Evolutionary conservation across 64 coral and sea anemone species (phyloP), one percentile per base, ranked within the genome.

Genomic region (Montipora cactus): DNA sequence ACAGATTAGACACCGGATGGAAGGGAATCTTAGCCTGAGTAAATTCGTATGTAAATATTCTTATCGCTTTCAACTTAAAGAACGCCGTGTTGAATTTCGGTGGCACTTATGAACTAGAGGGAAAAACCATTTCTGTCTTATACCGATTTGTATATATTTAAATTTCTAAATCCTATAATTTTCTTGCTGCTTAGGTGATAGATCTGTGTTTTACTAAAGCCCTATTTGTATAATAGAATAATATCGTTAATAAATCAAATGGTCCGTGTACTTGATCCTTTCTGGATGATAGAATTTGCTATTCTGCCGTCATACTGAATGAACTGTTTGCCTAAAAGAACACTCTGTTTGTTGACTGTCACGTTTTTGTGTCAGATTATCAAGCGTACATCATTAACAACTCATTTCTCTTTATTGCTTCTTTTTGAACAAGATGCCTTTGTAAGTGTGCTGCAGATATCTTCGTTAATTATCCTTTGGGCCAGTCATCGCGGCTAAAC

Each of bases 401-500:
- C 71, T 47, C 62, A 71, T 66, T 51, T 66, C 62, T 71, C 22
- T 47, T 20, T 71, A 86, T 86, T 86, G 82, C 62, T 71, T 86
- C 81, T 86, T 14, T 46, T 71, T 86, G 82, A 71, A n/a, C 58
- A 67, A 49, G 47, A 8, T 45, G 62, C 64, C 19, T 86, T 71
- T 70, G 18, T 71, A 8, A 23, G 48, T 21, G 64, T 71, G 82
- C 66, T 62, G 82, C 49, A 86, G 66, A 86, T 72, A 19, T 86
- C 66, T 86, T 47, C 81, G 64, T 19, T 72, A 71, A 86, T 86
- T 71, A 72, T 86, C 50, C 47, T 37, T 50, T 72, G 5, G 50
- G 66, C 45, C 82, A 70, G 19, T 86, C 64, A 86, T 86, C 82
- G 82, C 82, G 62, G 82, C 66, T 86, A 71, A 86, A 86, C 62